Conservation (phyloP, 1,140 invertebrate genomes). For the Panulirus ornatus region DNA sequence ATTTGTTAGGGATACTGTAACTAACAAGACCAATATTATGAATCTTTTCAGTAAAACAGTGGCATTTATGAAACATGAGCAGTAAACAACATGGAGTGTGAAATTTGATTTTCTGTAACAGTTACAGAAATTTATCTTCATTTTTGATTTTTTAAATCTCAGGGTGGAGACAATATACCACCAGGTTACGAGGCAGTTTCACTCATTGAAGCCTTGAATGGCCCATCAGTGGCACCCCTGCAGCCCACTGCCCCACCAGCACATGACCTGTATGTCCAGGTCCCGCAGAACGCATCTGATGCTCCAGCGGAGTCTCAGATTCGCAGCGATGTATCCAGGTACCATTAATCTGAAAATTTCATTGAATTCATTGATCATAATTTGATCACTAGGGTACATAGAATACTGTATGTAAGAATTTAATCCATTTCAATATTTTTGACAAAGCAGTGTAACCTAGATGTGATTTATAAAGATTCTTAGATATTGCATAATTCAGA, state of each 20-base stretch:
- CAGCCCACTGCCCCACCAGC: conserved; percentile 80
- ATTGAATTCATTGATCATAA: too few relatives aligned
- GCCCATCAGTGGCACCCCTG: conserved; percentile 85
- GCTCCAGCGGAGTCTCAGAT: conserved; percentile 18
- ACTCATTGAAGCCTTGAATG: conserved; percentile 98
- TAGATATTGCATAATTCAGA: too few relatives aligned
- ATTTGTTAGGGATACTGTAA: too few relatives aligned
- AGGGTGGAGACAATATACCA: conserved; percentile 84
- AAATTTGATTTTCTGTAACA: not conserved
- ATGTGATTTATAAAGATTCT: too few relatives aligned
- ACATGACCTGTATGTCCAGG: conserved; percentile 65
- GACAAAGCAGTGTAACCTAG: not conserved
- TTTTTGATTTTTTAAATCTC: not conserved
- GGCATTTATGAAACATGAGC: too few relatives aligned
- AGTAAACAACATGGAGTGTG: too few relatives aligned
- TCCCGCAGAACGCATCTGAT: conserved; percentile 68
- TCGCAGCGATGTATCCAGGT: conserved; percentile 31
- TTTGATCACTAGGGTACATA: too few relatives aligned
- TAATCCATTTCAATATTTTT: too few relatives aligned
- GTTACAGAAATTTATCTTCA: not conserved
- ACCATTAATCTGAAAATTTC: too few relatives aligned
- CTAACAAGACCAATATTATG: too few relatives aligned
- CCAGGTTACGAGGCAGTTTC: conserved; percentile 96
- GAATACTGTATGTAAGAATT: too few relatives aligned
- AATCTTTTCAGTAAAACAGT: too few relatives aligned